Percentiles rank a stretch among this genome's conserved stretches.
These are phyloP conservation scores for Gymnodraco acuticeps DNA, from an alignment of 2,797 vertebrate species.

Conservation along the genomic window DNA sequence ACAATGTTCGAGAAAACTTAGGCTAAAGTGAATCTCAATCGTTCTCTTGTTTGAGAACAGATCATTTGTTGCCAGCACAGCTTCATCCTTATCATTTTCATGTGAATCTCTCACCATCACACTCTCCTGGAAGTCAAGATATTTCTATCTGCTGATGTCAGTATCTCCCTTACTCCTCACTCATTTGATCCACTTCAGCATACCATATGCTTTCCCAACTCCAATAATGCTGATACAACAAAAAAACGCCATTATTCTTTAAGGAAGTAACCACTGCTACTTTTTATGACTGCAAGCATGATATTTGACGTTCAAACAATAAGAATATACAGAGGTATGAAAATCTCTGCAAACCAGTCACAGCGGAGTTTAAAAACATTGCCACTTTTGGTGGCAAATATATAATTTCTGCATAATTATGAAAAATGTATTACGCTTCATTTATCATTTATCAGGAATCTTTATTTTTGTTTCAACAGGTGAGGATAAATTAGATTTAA, in stretches of 20 bases:
- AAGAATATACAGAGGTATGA: conserved; percentile 28
- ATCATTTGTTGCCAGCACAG: conserved; percentile 51
- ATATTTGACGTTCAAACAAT: conserved; percentile 32
- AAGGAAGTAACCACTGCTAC: conserved; percentile 24
- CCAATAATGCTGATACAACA: conserved; percentile 22
- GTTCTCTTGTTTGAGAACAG: conserved; percentile 33
- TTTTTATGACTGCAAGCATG: conserved; percentile 27
- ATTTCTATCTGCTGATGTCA: conserved; percentile 51
- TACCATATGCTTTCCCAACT: conserved; percentile 13
- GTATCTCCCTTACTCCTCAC: conserved; percentile 29
- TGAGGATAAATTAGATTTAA: background rate
- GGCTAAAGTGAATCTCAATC: conserved; percentile 48
- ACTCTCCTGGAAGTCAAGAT: conserved; percentile 31
- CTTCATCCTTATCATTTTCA: conserved; percentile 43
- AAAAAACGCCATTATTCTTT: conserved; percentile 18
- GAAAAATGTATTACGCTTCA: background rate
- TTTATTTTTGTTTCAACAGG: background rate
- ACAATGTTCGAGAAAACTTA: conserved; percentile 45
- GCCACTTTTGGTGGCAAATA: background rate
- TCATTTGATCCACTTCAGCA: conserved; percentile 20
- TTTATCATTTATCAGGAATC: background rate
- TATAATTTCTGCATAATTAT: background rate
- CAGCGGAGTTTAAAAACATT: conserved; percentile 11
- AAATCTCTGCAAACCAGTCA: conserved; percentile 17
- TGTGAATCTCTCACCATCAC: conserved; percentile 39